phyloP scores from a whole-genome alignment of 2,113 vertebrate genomes.

The Pagrus major region DNA sequence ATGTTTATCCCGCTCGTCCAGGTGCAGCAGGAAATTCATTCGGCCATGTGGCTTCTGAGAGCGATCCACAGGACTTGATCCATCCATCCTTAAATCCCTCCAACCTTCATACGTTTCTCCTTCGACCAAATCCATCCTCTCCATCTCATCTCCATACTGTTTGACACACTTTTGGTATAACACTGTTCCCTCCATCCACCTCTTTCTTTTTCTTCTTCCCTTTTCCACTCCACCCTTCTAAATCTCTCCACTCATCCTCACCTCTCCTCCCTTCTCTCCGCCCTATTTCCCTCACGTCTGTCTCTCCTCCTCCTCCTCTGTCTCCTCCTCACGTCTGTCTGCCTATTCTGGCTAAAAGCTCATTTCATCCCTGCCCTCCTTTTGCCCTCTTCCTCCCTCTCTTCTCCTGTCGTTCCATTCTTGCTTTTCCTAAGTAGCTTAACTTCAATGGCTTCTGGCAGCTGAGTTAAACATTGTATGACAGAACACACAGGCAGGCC shows the following conservation, averaged over 20 bases:
- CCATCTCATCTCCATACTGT: conserved; percentile 10
- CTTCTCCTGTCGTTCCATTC: conserved; percentile 63
- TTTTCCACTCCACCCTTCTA: conserved; percentile 19
- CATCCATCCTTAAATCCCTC: conserved; percentile 40
- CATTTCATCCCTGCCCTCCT: conserved; percentile 53
- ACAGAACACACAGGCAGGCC: conserved; percentile 52
- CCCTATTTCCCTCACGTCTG: conserved; percentile 32
- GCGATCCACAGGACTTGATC: conserved; percentile 28
- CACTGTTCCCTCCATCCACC: conserved; percentile 2
- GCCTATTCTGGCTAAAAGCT: conserved; percentile 51
- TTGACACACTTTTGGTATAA: neutral
- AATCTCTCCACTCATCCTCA: conserved; percentile 51
- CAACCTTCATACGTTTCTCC: conserved; percentile 17
- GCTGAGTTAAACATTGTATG: conserved; percentile 63
- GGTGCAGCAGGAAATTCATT: conserved; percentile 54
- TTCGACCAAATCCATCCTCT: conserved; percentile 29
- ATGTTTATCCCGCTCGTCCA: conserved; percentile 49
- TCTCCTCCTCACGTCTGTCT: conserved; percentile 6
- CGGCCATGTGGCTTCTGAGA: conserved; percentile 27
- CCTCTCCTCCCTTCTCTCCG: conserved; percentile 40
- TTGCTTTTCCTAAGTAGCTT: conserved; percentile 71
- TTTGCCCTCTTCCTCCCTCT: conserved; percentile 53
- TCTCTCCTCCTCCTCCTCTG: conserved; percentile 8
- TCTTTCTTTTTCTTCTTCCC: conserved; percentile 36
- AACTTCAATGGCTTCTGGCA: conserved; percentile 63